Evolutionary conservation across 2,888 invertebrate species (phyloP), one percentile per base, ranked within the genome.

Genomic region (Rhimphoctona megacephalus): DNA sequence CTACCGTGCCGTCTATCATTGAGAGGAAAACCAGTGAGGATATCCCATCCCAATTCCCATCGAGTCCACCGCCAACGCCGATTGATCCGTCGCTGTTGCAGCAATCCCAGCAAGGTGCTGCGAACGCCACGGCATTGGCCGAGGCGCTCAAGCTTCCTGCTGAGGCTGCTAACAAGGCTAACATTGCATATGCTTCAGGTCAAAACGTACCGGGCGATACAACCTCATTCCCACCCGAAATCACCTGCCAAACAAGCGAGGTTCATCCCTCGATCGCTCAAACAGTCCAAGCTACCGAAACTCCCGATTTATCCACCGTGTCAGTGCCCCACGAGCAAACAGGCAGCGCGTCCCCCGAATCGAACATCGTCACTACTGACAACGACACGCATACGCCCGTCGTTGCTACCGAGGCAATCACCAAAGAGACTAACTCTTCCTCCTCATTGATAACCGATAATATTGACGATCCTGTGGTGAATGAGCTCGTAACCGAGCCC

Each of bases 21-120:
- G 94, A 93, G 94, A 93, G 93, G 93, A 94, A 93, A 94, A 93
- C 92, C 93, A 94, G 91, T 93, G 94, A 94, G 93, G 94, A 94
- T 89, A 89, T 92, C 90, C 93, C 92, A 77, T 92, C 93, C 92
- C 90, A 90, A 86, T 90, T 92, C 87, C 94, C 94, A 79, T 93
- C 94, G 87, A 94, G 94, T 90, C 94, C 94, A 83, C 94, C 94
- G 76, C 93, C 94, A 81, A 94, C 94, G 72, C 94, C 94, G 74
- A 94, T 94, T 88, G 94, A 94, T 85, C 93, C 94, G 67, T 93
- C 94, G 86, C 94, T 94, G 83, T 90, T 94, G 90, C 94, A 94
- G 91, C 92, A 92, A 90, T 93, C 94, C 84, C 93, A 92, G 85
- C 93, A 92, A 87, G 91, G 89, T 64, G 92, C 92, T 83, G 93